phyloP scores from a whole-genome alignment of 2,797 vertebrate genomes.

The Spondyliosoma cantharus region DNA sequence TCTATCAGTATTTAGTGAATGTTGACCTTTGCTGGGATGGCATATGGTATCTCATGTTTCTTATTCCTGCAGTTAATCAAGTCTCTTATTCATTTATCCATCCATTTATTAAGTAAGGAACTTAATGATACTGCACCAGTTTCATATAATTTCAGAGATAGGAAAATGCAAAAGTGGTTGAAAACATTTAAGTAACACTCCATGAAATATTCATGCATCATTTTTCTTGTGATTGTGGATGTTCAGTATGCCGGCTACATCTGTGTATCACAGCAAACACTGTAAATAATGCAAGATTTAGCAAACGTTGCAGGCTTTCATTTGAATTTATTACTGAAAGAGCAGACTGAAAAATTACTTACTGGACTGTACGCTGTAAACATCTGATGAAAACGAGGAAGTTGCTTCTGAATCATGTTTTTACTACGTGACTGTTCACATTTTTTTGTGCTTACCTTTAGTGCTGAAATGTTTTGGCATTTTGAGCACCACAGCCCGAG shows the following conservation, averaged over 20 bases:
- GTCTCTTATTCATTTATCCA: background rate
- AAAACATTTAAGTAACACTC: slow-evolving; percentile 3
- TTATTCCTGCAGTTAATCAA: background rate
- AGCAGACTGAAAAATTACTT: background rate
- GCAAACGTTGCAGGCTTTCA: background rate
- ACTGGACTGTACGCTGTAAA: background rate
- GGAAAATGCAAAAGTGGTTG: background rate
- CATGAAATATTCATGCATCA: slow-evolving; percentile 14
- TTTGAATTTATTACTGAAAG: slow-evolving; percentile 19
- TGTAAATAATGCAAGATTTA: slow-evolving; percentile 11
- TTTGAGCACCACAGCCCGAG: too few relatives aligned
- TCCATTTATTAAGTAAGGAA: background rate
- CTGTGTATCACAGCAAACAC: background rate
- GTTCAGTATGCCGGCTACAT: background rate
- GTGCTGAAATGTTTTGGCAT: too few relatives aligned
- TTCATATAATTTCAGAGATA: background rate
- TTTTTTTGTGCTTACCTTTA: background rate
- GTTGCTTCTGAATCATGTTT: background rate
- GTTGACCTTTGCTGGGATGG: slow-evolving; percentile 1
- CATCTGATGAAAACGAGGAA: background rate
- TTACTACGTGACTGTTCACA: slow-evolving; percentile 1
- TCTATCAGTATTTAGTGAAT: background rate
- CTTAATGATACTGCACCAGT: background rate
- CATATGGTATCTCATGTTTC: background rate
- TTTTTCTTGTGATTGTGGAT: background rate